Conservation (phyloP, 2,113 vertebrate species). For the Tauraco erythrolophus region DNA sequence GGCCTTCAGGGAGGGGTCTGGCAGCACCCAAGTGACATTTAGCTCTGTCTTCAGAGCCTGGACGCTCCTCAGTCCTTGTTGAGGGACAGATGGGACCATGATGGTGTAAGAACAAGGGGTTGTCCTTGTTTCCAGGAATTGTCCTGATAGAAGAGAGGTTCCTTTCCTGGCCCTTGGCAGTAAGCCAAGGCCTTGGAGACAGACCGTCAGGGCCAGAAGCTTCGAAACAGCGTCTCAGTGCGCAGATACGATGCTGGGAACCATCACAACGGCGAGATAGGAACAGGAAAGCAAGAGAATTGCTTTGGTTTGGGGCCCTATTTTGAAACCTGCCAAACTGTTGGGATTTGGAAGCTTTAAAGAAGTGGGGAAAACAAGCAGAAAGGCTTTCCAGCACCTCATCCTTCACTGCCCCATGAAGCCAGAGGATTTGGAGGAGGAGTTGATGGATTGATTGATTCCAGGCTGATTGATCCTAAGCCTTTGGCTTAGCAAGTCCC, state of each 20-base stretch:
- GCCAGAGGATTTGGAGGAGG: not conserved
- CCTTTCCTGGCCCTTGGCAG: not conserved
- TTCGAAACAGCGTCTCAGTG: accelerated
- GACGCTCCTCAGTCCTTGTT: not conserved
- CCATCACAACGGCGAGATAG: accelerated
- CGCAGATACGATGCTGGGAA: not conserved
- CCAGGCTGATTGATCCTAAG: not conserved
- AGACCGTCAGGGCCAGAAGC: not conserved
- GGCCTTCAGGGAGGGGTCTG: not conserved
- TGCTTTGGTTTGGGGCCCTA: not conserved
- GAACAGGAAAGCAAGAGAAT: not conserved
- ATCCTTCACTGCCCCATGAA: not conserved
- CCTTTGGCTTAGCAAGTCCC: not conserved
- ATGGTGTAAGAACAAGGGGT: too few relatives aligned
- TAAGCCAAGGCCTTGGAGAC: not conserved
- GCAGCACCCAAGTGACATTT: accelerated
- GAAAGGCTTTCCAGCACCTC: not conserved
- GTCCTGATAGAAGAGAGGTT: not conserved
- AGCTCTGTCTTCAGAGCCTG: not conserved
- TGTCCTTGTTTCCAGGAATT: not conserved
- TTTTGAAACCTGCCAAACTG: not conserved
- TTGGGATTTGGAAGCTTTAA: not conserved
- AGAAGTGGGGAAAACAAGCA: not conserved
- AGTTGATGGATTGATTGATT: accelerated
- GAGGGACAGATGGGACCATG: not conserved